phyloP scores from a whole-genome alignment of 2,888 invertebrate species.

The Prosopocoilus inquinatus region DNA sequence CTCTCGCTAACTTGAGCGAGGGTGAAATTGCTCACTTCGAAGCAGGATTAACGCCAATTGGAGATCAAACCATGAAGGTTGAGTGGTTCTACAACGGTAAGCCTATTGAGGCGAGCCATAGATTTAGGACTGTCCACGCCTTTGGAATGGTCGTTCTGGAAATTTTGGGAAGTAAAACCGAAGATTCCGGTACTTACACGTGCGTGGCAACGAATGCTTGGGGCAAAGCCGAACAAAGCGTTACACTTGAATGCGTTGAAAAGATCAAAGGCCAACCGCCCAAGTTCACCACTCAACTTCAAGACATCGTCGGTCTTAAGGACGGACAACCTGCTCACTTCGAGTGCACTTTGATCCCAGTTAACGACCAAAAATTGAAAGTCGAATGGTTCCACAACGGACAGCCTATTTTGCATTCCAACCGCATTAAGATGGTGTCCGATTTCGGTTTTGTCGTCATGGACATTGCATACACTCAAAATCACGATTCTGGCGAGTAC shows the following conservation, averaged over 20 bases:
- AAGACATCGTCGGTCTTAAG: slow-evolving; percentile 78
- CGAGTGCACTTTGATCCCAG: slow-evolving; percentile 90
- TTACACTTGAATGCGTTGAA: slow-evolving; percentile 78
- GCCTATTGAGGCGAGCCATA: slow-evolving; percentile 82
- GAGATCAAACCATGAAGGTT: slow-evolving; percentile 90
- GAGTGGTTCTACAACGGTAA: slow-evolving; percentile 97
- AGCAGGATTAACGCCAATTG: slow-evolving; percentile 90
- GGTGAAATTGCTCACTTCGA: slow-evolving; percentile 98
- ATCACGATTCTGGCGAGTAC: slow-evolving; percentile 91
- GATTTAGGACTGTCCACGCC: slow-evolving; percentile 90
- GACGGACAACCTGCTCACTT: slow-evolving; percentile 95
- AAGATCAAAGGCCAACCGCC: slow-evolving; percentile 84
- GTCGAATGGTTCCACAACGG: slow-evolving; percentile 98
- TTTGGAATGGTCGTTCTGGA: slow-evolving; percentile 98
- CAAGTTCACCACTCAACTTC: slow-evolving; percentile 83
- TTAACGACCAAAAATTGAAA: slow-evolving; percentile 89
- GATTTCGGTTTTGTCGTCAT: slow-evolving; percentile 94
- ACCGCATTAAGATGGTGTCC: slow-evolving; percentile 88
- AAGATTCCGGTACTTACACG: slow-evolving; percentile 87
- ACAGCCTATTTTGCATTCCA: slow-evolving; percentile 81
- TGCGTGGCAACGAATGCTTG: slow-evolving; percentile 88
- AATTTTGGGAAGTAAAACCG: slow-evolving; percentile 89
- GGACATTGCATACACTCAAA: slow-evolving; percentile 91
- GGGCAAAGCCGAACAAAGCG: slow-evolving; percentile 84
- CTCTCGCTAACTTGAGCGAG: slow-evolving; percentile 81